Percentiles rank a stretch among this genome's conserved stretches.
Evolutionary conservation across 1,140 invertebrate genomes (phyloP).

Genomic region (Trachymyrmex cornetzi): DNA sequence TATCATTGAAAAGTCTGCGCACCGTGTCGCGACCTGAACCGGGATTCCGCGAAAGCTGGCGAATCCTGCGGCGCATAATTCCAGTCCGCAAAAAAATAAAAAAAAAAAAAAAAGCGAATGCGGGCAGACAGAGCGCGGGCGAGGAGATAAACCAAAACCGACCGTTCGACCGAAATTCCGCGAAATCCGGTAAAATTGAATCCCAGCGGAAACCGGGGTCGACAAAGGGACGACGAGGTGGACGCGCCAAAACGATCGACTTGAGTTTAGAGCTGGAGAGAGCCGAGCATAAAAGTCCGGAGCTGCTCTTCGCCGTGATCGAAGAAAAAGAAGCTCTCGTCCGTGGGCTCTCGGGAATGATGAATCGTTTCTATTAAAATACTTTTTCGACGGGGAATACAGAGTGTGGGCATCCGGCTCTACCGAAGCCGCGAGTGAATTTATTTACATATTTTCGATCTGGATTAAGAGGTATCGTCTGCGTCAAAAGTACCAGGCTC

Average conservation of each 20-base stretch:
- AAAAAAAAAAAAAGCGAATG: constrained; percentile 48
- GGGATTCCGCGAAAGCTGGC: constrained; percentile 71
- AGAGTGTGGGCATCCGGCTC: constrained; percentile 83
- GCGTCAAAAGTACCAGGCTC: constrained; percentile 43
- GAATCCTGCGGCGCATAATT: constrained; percentile 72
- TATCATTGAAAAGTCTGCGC: constrained; percentile 26
- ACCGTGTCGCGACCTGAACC: neutral
- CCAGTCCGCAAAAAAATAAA: constrained; percentile 64
- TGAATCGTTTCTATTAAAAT: constrained; percentile 88
- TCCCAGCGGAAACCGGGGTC: constrained; percentile 41
- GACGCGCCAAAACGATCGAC: constrained; percentile 60
- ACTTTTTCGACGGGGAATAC: constrained; percentile 86
- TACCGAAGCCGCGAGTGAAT: constrained; percentile 82
- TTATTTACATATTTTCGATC: constrained; percentile 87
- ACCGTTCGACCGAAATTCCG: constrained; percentile 76
- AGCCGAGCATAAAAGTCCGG: constrained; percentile 44
- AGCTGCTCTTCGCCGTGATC: constrained; percentile 47
- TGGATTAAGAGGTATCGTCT: constrained; percentile 85
- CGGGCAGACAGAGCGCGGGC: constrained; percentile 43
- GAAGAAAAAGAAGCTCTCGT: constrained; percentile 74
- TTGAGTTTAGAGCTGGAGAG: constrained; percentile 8
- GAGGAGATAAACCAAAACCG: constrained; percentile 78
- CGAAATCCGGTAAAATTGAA: constrained; percentile 83
- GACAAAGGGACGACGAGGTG: constrained; percentile 48
- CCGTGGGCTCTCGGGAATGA: constrained; percentile 82